Evolutionary conservation across 2,888 invertebrate species (phyloP).

Genomic region (Erynnis tages): DNA sequence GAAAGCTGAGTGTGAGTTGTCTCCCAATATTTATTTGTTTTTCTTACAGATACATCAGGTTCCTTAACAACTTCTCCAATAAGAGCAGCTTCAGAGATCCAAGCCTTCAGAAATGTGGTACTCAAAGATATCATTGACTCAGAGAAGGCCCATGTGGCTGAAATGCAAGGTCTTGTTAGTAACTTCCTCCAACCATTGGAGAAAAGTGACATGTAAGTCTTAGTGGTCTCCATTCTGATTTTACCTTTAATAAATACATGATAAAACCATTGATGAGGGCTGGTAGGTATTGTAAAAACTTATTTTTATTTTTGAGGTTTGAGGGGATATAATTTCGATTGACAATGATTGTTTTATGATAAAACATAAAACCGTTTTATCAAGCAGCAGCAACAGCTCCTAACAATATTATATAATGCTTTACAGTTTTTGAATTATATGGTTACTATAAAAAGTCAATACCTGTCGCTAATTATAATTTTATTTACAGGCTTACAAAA

Average conservation of each 20-base stretch:
- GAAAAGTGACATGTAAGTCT: constrained; percentile 86
- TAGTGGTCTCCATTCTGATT: neutral
- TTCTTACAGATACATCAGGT: constrained; percentile 70
- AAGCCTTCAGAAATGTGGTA: constrained; percentile 91
- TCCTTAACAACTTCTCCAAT: constrained; percentile 84
- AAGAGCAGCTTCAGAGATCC: constrained; percentile 85
- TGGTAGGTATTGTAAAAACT: too few relatives aligned
- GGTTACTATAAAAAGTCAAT: neutral
- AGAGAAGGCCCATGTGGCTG: constrained; percentile 94
- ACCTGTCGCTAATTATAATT: neutral
- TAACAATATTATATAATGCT: too few relatives aligned
- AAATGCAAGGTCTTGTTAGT: constrained; percentile 91
- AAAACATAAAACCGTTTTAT: too few relatives aligned
- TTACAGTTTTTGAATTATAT: neutral
- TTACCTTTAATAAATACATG: too few relatives aligned
- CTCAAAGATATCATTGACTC: constrained; percentile 95
- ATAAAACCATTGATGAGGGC: too few relatives aligned
- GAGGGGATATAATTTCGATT: too few relatives aligned
- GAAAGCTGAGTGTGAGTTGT: too few relatives aligned
- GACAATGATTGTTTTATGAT: too few relatives aligned
- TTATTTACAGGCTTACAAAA: constrained; percentile 84
- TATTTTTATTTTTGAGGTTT: too few relatives aligned
- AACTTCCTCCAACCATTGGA: constrained; percentile 94
- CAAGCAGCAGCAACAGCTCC: too few relatives aligned
- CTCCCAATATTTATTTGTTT: neutral